Conservation (phyloP, 2,888 invertebrate species). For the Machimus rusticus region DNA sequence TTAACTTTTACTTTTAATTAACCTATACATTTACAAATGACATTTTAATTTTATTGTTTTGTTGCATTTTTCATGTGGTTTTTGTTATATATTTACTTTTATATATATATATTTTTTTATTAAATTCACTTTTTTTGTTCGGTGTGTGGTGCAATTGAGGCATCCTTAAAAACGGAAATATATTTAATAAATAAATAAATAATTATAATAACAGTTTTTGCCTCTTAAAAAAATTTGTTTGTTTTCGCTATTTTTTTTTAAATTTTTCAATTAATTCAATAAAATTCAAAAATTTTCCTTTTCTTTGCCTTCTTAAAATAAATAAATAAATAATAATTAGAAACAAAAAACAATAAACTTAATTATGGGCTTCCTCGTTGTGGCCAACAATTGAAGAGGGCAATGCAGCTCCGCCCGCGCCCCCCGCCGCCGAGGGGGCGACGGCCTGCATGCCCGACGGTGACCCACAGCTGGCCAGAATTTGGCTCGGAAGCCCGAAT, state of each 20-base stretch:
- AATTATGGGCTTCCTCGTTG: constrained; percentile 28
- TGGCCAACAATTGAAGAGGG: not conserved
- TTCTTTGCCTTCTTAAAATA: no score
- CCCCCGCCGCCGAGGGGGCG: constrained; percentile 61
- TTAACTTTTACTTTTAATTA: not conserved
- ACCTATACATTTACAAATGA: not conserved
- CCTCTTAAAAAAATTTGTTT: no score
- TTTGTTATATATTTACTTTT: not conserved
- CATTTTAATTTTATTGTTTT: not conserved
- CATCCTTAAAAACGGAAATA: not conserved
- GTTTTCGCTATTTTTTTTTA: no score
- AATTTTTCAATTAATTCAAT: no score
- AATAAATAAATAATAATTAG: no score
- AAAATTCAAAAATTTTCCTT: no score
- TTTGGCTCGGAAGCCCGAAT: constrained; percentile 82
- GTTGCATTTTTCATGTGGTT: not conserved
- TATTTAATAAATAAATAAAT: not conserved
- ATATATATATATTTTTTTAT: not conserved
- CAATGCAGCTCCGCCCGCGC: not conserved
- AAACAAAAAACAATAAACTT: not conserved
- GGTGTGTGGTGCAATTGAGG: not conserved
- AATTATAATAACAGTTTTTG: not conserved
- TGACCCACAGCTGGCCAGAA: constrained; percentile 50
- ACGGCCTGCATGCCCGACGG: constrained; percentile 65
- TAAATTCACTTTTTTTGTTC: not conserved